Conservation (phyloP, 2,113 vertebrate species). For the Brachyhypopomus gauderio region DNA sequence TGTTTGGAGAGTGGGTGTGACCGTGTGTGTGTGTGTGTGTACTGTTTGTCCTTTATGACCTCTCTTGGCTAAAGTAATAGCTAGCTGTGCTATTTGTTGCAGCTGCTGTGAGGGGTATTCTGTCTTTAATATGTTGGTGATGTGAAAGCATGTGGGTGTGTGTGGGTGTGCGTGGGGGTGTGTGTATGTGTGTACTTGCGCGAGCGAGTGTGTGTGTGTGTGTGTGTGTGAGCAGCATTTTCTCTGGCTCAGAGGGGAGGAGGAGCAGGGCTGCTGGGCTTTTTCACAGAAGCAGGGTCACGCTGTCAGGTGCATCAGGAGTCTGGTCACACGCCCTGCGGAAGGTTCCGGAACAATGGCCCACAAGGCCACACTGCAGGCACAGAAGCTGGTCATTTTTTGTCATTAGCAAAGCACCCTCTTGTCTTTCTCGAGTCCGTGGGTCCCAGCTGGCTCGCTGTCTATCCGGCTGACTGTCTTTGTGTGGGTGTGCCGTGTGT, state of each 20-base stretch:
- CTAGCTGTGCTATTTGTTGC: constrained; percentile 29
- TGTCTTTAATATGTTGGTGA: constrained; percentile 53
- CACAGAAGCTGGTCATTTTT: neutral
- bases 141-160: constrained; percentile 14
- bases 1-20: constrained; percentile 38
- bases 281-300: constrained; percentile 30
- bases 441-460: constrained; percentile 12
- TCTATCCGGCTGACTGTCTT: constrained; percentile 6
- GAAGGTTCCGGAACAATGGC: constrained; percentile 21
- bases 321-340: constrained; percentile 30
- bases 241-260: constrained; percentile 1
- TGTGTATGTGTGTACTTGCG: constrained; percentile 43
- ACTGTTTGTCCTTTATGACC: constrained; percentile 44
- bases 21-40: neutral
- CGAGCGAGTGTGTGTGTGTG: constrained; percentile 35
- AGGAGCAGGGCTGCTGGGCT: constrained; percentile 42
- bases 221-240: constrained; percentile 45
- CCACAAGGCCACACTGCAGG: constrained; percentile 14
- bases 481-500: too few species aligned
- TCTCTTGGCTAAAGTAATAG: constrained; percentile 39
- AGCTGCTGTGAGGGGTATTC: constrained; percentile 39
- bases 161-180: constrained; percentile 22
- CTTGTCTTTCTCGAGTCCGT: constrained; percentile 8
- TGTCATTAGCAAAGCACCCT: neutral
- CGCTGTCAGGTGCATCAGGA: constrained; percentile 35